Base-by-base conservation (phyloP, 1,140 invertebrate species). In the Gonioctena quinquepunctata region DNA sequence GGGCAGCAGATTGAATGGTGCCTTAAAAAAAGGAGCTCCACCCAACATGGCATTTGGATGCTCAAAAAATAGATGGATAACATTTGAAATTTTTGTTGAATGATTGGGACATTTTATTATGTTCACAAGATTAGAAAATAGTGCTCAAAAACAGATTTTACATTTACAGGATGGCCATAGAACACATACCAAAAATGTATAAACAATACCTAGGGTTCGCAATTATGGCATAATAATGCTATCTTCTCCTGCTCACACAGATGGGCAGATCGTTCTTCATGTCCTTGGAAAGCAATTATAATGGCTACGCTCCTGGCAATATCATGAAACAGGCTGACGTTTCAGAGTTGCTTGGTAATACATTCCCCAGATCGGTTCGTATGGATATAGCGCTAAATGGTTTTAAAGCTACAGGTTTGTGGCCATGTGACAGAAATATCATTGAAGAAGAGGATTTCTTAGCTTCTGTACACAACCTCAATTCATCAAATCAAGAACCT, bases 231-330 rank as follows among this genome's bases (percentile, higher is more conserved):
- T 11, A 33, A 33, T 7, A 33, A 33, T 83, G 54, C 60, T 82
- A 18, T 78, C 80, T 16, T 68, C 76, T n/a, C 69, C 77, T 57
- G 64, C 76, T 59, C 75, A 77, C 57, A 76, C 68, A 23, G 75
- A 70, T 85, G 18, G 83, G 83, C 70, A 54, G 73, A 49, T 68
- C 72, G 19, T 81, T 84, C 57, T 81, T 76, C 71, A 78, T 72
- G 19, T 76, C 81, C 27, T 80, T 85, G 13, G 83, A 83, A 69
- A 65, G 25, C 50, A 74, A 71, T 68, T 80, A 76, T 63, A 72
- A 78, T 18, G 68, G 76, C 66, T 78, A 56, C 27, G 54, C 76
- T 56, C 66, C 73, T 59, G 73, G 69, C 2, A 63, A 64, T 21
- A 62, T 71, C 21, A 72, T 82, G 16, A 73, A 75, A 63, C 67